These are phyloP conservation scores for Adelosebastes latens DNA, from an alignment of 2,797 vertebrate genomes.

Conservation along the genomic window DNA sequence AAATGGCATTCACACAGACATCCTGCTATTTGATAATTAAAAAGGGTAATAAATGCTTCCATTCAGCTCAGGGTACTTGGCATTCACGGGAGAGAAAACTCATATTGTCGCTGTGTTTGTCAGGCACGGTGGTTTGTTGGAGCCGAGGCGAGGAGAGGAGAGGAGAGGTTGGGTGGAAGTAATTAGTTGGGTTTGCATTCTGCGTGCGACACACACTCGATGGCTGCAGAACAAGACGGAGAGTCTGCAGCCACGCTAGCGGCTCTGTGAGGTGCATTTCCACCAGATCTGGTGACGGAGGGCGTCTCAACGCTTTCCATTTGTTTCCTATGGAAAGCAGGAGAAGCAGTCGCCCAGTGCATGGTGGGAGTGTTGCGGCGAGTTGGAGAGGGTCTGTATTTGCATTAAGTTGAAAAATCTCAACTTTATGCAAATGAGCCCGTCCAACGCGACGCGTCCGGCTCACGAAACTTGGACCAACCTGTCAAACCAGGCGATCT, in stretches of 20 bases:
- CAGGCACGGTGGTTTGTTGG: constrained; percentile 23
- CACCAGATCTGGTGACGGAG: too few species aligned
- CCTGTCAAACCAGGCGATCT: too few species aligned
- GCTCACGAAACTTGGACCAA: too few species aligned
- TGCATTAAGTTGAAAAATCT: too few species aligned
- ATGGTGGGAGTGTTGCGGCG: too few species aligned
- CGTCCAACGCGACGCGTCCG: rapidly evolving
- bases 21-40: constrained; percentile 73
- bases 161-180: constrained; percentile 43
- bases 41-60: constrained; percentile 62
- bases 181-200: constrained; percentile 61
- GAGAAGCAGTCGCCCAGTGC: too few species aligned
- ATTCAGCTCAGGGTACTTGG: constrained; percentile 64
- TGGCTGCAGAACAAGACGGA: neutral
- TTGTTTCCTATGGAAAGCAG: too few species aligned
- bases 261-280: neutral
- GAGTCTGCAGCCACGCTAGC: neutral
- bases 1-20: constrained; percentile 50
- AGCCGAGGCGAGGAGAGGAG: constrained; percentile 5
- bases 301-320: too few species aligned
- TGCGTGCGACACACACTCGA: neutral
- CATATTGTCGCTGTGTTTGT: constrained; percentile 61
- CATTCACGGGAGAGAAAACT: constrained; percentile 50
- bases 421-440: too few species aligned
- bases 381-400: too few species aligned